Evolutionary conservation across 2,797 vertebrate species (phyloP), one percentile per base, ranked within the genome.

Genomic region (Eulemur coronatus): DNA sequence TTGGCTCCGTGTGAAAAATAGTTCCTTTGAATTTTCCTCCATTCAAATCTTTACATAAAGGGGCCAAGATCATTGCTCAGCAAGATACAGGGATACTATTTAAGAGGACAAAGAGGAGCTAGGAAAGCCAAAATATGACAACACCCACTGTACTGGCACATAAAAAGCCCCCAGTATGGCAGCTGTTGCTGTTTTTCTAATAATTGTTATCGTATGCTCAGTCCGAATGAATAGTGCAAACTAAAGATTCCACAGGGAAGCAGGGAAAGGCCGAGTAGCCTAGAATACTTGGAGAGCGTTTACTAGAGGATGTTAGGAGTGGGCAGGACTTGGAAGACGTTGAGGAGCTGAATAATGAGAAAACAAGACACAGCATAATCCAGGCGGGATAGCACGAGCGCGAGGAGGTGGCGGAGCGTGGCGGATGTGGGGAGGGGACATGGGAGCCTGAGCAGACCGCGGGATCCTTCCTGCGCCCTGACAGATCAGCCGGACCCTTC

Each of bases 311-410:
- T 46, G 48, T 55, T 17, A 70, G 55, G 43, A 18, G 33, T 38
- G 48, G 79, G 52, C 28, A 80, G 63, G 76, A 72, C 43, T 35
- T 48, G 65, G 89, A 85, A 73, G 65, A 87, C 20, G 33, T 20
- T 7, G 5, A 38, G 22, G n/a, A 24, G 72, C 26, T 61, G 70
- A 84, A 4, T 80, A 35, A 72, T 48, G 9, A n/a, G 73, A n/a
- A 61, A 33, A 79, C 12, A 59, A 76, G 73, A 18, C 9, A 4
- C 18, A 2, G 24, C 20, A 1, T 63, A 22, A 30, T 28, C 1
- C 6, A 13, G 24, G 70, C 11, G 33, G 41, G 35, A n/a, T 0
- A 14, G 50, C 2, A 0, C 2, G 30, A 43, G 20, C 33, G 12
- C 20, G 0, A 13, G 33, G 26, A 48, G 35, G 15, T n/a, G 63